Base-by-base conservation (phyloP, 2,888 invertebrate genomes). In the Trichopria drosophilae region DNA sequence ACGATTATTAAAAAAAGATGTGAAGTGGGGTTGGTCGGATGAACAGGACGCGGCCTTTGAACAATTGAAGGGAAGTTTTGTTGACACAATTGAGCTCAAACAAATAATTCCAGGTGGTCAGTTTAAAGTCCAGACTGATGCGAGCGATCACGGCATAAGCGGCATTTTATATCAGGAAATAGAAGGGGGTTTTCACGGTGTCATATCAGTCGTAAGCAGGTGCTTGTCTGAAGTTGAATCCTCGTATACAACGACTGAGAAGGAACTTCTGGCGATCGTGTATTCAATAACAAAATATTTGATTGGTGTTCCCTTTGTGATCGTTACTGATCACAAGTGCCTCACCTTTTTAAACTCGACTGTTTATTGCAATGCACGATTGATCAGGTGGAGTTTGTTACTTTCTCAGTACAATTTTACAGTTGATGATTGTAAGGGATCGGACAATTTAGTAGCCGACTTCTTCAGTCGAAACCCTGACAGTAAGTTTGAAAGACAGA, bases 281-380 rank as follows among this genome's bases (percentile, higher is more conserved):
- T 62, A 48, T 37, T 50, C 60, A 2, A 28, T 67, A 1, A 44
- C 32, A 9, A 64, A 65, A 44, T 66, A 66, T 48, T 44, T 67
- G 1, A 36, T 60, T 9, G 63, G 61, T 0, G 43, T 29, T 2
- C 3, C 31, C 3, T 53, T 70, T 12, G 50, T 53, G 0, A 54
- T 68, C 1, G 42, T 59, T 12, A 65, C 62, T 1, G 69, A 69
- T 39, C 65, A 67, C 44, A 56, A 61, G 19, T 53, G 60, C 1
- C n/a, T n/a, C n/a, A n/a, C n/a, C n/a, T n/a, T n/a, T n/a, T n/a
- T n/a, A n/a, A n/a, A n/a, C n/a, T n/a, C n/a, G n/a, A n/a, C n/a
- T n/a, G n/a, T n/a, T n/a, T n/a, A n/a, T n/a, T n/a, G n/a, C n/a
- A n/a, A n/a, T n/a, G n/a, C n/a, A n/a, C n/a, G n/a, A n/a, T n/a